Base-by-base conservation (phyloP, 2,113 vertebrate genomes). In the Oceanites oceanicus region DNA sequence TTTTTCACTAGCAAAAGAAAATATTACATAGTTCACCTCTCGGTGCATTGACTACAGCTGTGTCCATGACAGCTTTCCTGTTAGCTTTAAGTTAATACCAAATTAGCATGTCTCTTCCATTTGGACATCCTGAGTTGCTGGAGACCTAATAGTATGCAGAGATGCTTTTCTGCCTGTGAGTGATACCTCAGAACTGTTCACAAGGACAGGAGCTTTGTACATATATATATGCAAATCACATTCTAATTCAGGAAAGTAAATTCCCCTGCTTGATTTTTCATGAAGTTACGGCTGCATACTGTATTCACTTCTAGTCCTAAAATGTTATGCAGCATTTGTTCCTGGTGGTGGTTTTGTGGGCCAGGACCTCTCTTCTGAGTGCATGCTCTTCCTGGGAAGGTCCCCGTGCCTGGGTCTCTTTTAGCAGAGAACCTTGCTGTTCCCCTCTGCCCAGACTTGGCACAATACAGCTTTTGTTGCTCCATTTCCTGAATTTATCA, bases 241-340 rank as follows among this genome's bases (percentile, higher is more conserved):
- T 66, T 29, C 30, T 29, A 22, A 77, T 22, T 58, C 13, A 32
- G 50, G 29, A 45, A 84, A 49, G 29, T 18, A 40, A 32, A 47
- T 58, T 66, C 29, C 10, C 13, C 29, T 55, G 13, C 17, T 71
- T 62, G 8, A 6, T 82, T 74, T 73, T n/a, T 42, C 7, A 6
- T 14, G 7, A 15, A 25, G 22, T 49, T 82, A 18, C 14, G 16
- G 4, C 42, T 87, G 32, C 13, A 20, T 40, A 5, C 16, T 84
- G 4, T 23, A 3, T 55, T 77, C 9, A 5, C 19, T 32, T 62
- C 11, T 45, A 30, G 63, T 47, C 34, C 17, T 38, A 8, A 27
- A 38, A 61, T 21, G 3, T 12, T 61, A 7, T 29, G 5, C 30
- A 65, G 15, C 14, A 2, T 27, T 45, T 4, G 0, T 15, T 80